Conservation (phyloP, 1,140 invertebrate species). For the Gyrodactylus bullatarudis region DNA sequence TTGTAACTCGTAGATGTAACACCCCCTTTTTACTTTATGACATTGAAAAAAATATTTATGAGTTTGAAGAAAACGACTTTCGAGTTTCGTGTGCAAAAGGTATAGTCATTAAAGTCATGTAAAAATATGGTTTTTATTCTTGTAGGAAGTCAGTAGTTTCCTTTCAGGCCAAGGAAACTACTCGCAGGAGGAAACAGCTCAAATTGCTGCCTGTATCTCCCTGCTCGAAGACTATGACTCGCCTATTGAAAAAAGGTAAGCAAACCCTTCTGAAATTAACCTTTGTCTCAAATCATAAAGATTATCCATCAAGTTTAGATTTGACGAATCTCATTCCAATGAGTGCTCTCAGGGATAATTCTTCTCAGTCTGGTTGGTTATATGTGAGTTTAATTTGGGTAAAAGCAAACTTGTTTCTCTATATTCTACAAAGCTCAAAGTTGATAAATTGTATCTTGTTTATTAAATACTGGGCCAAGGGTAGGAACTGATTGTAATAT, state of each 20-base stretch:
- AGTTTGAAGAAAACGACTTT: no score
- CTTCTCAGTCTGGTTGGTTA: neutral
- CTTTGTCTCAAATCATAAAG: neutral
- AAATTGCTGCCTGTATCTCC: neutral
- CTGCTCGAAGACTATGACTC: neutral
- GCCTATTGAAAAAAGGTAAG: neutral
- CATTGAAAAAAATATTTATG: no score
- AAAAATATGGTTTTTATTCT: neutral
- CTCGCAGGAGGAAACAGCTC: neutral
- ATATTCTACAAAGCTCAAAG: no score
- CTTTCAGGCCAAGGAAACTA: neutral
- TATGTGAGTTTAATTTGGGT: no score
- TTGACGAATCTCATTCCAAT: neutral
- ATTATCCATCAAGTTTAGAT: neutral
- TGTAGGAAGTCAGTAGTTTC: neutral
- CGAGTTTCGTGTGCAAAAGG: no score
- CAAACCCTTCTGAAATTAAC: neutral
- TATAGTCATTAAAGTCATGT: no score
- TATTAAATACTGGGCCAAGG: no score
- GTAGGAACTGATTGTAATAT: no score
- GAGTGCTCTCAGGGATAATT: neutral
- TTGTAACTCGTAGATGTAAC: no score
- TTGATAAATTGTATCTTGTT: no score
- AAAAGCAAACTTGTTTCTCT: no score
- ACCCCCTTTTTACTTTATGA: no score